Evolutionary conservation across 2,797 vertebrate species (phyloP).

Genomic region (Selene dorsalis): DNA sequence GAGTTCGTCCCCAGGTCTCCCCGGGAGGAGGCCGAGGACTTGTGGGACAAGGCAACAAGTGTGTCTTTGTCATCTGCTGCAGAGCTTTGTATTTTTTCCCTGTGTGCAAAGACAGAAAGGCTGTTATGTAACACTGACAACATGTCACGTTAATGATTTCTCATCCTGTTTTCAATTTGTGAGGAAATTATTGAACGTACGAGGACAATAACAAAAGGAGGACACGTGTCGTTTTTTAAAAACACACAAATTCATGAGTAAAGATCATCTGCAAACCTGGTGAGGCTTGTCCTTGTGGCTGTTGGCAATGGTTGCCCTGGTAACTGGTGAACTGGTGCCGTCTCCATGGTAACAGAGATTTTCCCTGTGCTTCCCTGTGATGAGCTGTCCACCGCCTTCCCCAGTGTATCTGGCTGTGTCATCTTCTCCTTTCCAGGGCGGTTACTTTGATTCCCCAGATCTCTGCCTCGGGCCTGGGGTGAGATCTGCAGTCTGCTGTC

Average conservation of each 20-base stretch:
- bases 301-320: constrained; percentile 79
- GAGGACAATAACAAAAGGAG: not conserved
- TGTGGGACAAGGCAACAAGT: constrained; percentile 30
- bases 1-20: constrained; percentile 39
- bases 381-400: constrained; percentile 48
- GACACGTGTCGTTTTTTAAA: not conserved
- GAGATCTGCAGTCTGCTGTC: constrained; percentile 7
- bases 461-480: constrained; percentile 25
- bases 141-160: not conserved
- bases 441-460: constrained; percentile 21
- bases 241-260: constrained; percentile 25
- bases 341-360: constrained; percentile 77
- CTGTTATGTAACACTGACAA: constrained; percentile 38
- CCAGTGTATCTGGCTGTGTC: constrained; percentile 45
- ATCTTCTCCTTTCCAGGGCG: constrained; percentile 17
- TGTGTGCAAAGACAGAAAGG: constrained; percentile 54
- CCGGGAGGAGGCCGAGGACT: constrained; percentile 22
- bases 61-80: constrained; percentile 48
- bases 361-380: constrained; percentile 48
- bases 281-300: constrained; percentile 64
- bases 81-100: constrained; percentile 56
- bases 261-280: constrained; percentile 71
- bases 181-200: not conserved
- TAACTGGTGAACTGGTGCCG: constrained; percentile 77
- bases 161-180: not conserved